Base-by-base conservation (phyloP, 2,113 vertebrate genomes). In the Cochlearius cochlearius region DNA sequence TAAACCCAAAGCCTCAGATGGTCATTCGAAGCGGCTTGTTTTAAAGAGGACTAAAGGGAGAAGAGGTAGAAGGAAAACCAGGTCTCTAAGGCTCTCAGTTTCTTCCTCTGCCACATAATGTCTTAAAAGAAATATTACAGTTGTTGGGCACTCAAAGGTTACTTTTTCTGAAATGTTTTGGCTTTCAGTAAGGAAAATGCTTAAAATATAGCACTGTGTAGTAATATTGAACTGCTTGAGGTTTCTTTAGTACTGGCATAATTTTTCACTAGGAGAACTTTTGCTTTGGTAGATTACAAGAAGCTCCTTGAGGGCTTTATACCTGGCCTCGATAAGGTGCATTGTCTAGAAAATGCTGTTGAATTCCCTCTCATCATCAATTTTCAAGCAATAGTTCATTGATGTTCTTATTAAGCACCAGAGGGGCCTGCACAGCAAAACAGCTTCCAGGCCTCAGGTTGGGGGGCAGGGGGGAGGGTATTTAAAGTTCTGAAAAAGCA, bases 211-310 rank as follows among this genome's bases (percentile, higher is more conserved):
- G 39, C 34, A 27, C 59, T 52, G 21, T 34, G 58, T 86, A 63
- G 53, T 64, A 85, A 82, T 76, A 52, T 32, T 64, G 56, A 92
- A 26, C 56, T 88, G 15, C 77, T 87, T 91, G 66, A 82, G 73
- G 32, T 84, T 92, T 78, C 59, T 74, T 89, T 80, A 67, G 38
- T 47, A 72, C 64, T 55, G 87, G 50, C 8, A 38, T 55, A 55
- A 77, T 85, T 91, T 93, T 94, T 93, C 71, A 71, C 39, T n/a
- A n/a, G 83, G 58, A 90, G 77, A 85, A 23, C 47, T 82, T 74
- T 72, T 75, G 52, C 39, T 87, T 67, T 78, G 36, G 62, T 85
- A 7, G 5, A 47, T 88, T 72, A 36, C 34, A 78, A 72, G 88
- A 85, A 87, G n/a, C 15, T 93, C 66, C 88, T 95, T 72, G 69